Evolutionary conservation across 2,888 invertebrate species (phyloP), one percentile per base, ranked within the genome.

Genomic region (Spialia ferax): DNA sequence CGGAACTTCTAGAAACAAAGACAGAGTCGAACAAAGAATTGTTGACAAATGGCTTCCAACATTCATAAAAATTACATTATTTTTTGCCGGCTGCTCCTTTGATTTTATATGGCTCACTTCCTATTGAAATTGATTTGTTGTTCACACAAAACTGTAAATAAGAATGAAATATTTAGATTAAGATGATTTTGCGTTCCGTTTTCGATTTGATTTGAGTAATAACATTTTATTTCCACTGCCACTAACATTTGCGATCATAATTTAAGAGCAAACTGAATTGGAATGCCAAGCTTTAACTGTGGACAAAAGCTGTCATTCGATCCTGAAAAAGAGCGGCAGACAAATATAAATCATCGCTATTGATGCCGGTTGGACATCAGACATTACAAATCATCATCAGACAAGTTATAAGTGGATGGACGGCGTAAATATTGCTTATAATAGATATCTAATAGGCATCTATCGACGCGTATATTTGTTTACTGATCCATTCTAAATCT

Each of bases 401-500:
- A 15, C 22, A 52, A 59, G 45, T 32, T 55, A 61, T 48, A 57
- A 69, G 69, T 65, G 65, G 22, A 22, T 65, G 65, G 22, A 22
- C 29, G 57, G 26, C 23, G 22, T 62, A 61, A 69, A 69, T 42
- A 60, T 62, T 38, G 20, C 61, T 57, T 29, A 18, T 42, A 50
- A 65, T 26, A 62, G 50, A 54, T 64, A 64, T 63, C 45, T 56
- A 65, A 64, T 69, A 61, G 54, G 35, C 23, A 20, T 57, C 59
- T 29, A 65, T 65, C 65, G 35, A n/a, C 57, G 38, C 38, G 23
- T 64, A 48, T 59, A 70, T 72, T 72, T 77, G 72, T 77, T 77
- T 78, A 75, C 73, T 69, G 70, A 56, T 69, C 71, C 56, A 74
- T 69, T 74, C 73, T 79, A 76, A 78, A 76, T 76, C 77, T 75